Base-by-base conservation (phyloP, 1,140 invertebrate genomes). In the Plectrocnemia conspersa region DNA sequence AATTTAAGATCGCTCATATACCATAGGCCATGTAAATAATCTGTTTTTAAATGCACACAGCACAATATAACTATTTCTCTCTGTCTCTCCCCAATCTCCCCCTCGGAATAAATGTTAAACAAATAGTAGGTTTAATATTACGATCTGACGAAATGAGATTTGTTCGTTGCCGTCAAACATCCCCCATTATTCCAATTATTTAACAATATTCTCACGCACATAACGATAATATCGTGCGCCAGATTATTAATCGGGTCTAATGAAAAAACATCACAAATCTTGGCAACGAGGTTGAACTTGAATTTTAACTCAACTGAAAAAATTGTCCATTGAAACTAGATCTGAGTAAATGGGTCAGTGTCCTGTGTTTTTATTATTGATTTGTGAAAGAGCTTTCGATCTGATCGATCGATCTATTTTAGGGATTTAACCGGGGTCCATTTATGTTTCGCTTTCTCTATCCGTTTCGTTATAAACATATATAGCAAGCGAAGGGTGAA, bases 181-280 rank as follows among this genome's bases (percentile, higher is more conserved):
- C 47, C 25, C 47, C 18, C 19, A 50, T 38, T 50, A 50, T 50
- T 50, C 38, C 47, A 50, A 50, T 50, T 50, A 50, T 50, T 50
- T 38, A 22, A 22, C 32, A 38, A 50, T 50, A 50, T 50, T 50
- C 21, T 38, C 47, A 50, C 47, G 15, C 18, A 38, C 35, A 38
- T 16, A 38, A 38, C 18, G 18, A 38, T 9, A n/a, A n/a, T n/a
- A n/a, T n/a, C n/a, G n/a, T n/a, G n/a, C n/a, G n/a, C n/a, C n/a
- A n/a, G n/a, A n/a, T n/a, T n/a, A n/a, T n/a, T n/a, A n/a, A n/a
- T n/a, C n/a, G n/a, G n/a, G n/a, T n/a, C n/a, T n/a, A n/a, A n/a
- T n/a, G n/a, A n/a, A n/a, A n/a, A n/a, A n/a, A n/a, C n/a, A n/a
- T n/a, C n/a, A n/a, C n/a, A n/a, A n/a, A n/a, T n/a, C 47, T 50